Conservation (phyloP, 2,888 invertebrate genomes). For the Hypomecis atomaria region DNA sequence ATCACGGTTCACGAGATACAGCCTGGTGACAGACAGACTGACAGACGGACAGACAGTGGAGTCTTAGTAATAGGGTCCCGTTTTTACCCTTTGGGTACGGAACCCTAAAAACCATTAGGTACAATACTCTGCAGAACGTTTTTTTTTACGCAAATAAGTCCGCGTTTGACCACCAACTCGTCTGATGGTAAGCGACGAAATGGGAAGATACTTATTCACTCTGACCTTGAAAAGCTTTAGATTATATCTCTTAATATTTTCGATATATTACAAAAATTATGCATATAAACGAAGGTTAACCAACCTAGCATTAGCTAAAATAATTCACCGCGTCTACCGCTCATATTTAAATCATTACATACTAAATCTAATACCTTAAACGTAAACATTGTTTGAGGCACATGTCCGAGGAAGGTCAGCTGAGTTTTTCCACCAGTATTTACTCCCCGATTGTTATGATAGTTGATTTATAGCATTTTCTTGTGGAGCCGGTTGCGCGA, state of each 20-base stretch:
- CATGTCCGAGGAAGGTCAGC: constrained; percentile 53
- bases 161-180: too few species aligned
- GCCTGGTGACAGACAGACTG: too few species aligned
- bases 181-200: too few species aligned
- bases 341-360: constrained; percentile 25
- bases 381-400: constrained; percentile 42
- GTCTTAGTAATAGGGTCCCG: too few species aligned
- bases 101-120: too few species aligned
- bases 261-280: neutral
- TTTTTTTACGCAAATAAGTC: too few species aligned
- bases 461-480: constrained; percentile 73
- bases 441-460: constrained; percentile 69
- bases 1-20: too few species aligned
- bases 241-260: neutral
- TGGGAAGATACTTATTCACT: too few species aligned
- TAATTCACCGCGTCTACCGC: constrained; percentile 15
- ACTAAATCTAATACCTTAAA: constrained; percentile 28
- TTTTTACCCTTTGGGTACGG: too few species aligned
- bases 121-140: too few species aligned
- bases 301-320: constrained; percentile 11
- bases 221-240: too few species aligned
- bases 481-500: constrained; percentile 58
- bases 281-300: constrained; percentile 9
- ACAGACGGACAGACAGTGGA: too few species aligned
- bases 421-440: constrained; percentile 58